Evolutionary conservation across 2,113 vertebrate genomes (phyloP).

Genomic region (Gyps fulvus): DNA sequence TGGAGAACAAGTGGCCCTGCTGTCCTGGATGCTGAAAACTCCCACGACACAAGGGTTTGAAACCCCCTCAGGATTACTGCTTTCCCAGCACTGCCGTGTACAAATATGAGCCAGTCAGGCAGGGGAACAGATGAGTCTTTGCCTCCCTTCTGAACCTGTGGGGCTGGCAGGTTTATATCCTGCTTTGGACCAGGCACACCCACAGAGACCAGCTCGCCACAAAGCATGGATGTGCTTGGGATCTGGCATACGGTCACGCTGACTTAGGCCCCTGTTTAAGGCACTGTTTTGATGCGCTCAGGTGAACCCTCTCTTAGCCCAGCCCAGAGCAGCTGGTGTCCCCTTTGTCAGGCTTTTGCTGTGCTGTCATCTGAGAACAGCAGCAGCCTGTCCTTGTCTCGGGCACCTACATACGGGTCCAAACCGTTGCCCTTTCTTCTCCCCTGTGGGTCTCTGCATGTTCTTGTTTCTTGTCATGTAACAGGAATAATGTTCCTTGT

Average conservation of each 20-base stretch:
- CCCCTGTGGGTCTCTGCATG: not conserved
- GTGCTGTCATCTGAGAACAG: not conserved
- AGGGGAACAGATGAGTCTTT: not conserved
- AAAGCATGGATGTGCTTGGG: fast-evolving
- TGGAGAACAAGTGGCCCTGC: not conserved
- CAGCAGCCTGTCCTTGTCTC: not conserved
- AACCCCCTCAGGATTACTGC: not conserved
- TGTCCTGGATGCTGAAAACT: not conserved
- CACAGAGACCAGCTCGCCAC: not conserved
- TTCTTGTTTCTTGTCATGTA: conserved; percentile 54
- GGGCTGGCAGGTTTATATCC: not conserved
- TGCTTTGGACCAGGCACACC: fast-evolving
- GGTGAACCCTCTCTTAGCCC: not conserved
- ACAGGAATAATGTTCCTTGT: conserved; percentile 53
- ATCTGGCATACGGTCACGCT: fast-evolving
- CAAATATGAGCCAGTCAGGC: fast-evolving
- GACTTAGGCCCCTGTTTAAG: not conserved
- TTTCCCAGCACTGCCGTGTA: not conserved
- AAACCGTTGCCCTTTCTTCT: not conserved
- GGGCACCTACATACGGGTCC: not conserved
- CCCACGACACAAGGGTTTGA: not conserved
- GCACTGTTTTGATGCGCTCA: not conserved
- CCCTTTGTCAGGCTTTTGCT: not conserved
- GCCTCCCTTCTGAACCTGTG: too few relatives aligned
- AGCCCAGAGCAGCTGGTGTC: not conserved